These are phyloP conservation scores for Oxycera nigricornis DNA, from an alignment of 2,888 invertebrate species.

Conservation along the genomic window DNA sequence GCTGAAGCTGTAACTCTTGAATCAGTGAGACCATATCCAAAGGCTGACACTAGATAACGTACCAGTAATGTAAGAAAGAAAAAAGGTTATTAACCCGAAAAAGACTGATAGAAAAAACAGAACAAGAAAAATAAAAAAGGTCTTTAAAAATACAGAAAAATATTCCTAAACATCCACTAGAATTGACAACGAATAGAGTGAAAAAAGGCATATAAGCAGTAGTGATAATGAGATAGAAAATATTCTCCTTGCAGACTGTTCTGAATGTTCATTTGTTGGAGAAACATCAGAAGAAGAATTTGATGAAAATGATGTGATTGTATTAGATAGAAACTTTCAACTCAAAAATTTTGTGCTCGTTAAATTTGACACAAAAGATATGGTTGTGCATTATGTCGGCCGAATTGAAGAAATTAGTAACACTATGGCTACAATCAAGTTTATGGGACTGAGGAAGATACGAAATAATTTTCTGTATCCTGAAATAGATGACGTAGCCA, in stretches of 20 bases:
- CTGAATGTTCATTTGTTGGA: too few species aligned
- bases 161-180: too few species aligned
- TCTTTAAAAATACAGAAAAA: not conserved
- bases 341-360: slow-evolving; percentile 4
- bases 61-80: not conserved
- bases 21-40: not conserved
- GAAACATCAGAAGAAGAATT: slow-evolving; percentile 32
- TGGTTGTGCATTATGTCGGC: slow-evolving; percentile 47
- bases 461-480: not conserved
- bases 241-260: too few species aligned
- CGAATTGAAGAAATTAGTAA: slow-evolving; percentile 47
- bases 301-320: slow-evolving; percentile 29
- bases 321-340: slow-evolving; percentile 27
- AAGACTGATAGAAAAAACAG: not conserved
- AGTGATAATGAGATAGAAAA: slow-evolving; percentile 24
- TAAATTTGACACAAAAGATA: slow-evolving; percentile 37
- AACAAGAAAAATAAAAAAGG: not conserved
- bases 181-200: slow-evolving; percentile 6
- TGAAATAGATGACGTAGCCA: not conserved
- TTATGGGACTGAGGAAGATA: slow-evolving; percentile 44
- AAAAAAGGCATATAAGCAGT: slow-evolving; percentile 9
- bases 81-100: not conserved
- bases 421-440: slow-evolving; percentile 47
- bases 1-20: not conserved
- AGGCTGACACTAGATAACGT: not conserved